phyloP scores from a whole-genome alignment of 2,113 vertebrate species.

The Sterna hirundo region DNA sequence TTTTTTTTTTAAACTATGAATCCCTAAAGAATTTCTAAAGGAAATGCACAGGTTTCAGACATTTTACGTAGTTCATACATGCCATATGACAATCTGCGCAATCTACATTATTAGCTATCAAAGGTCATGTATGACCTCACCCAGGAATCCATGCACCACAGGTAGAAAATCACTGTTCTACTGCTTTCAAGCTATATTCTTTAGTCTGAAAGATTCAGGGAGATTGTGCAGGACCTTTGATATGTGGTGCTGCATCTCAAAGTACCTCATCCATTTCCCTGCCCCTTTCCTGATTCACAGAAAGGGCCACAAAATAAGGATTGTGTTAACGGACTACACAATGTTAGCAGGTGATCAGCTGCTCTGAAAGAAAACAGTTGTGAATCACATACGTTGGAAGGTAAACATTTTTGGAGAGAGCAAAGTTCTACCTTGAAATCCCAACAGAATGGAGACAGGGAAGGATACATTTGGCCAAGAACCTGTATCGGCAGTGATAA shows the following conservation, averaged over 20 bases:
- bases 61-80: not conserved
- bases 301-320: not conserved
- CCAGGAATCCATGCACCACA: not conserved
- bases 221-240: not conserved
- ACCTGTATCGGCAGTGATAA: constrained; percentile 21
- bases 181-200: not conserved
- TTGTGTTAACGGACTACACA: not conserved
- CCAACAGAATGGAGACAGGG: not conserved
- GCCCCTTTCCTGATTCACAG: not conserved
- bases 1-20: not conserved
- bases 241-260: not conserved
- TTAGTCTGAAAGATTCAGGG: not conserved
- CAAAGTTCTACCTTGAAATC: not conserved
- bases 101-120: not conserved
- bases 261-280: not conserved
- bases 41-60: not conserved
- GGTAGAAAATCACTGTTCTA: not conserved
- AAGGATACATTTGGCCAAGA: constrained; percentile 2
- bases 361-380: not conserved
- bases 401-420: not conserved
- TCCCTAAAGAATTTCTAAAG: not conserved
- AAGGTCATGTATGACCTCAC: not conserved
- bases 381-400: not conserved
- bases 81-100: not conserved
- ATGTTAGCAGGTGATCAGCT: not conserved